Base-by-base conservation (phyloP, 1,140 invertebrate species). In the Arion vulgaris region DNA sequence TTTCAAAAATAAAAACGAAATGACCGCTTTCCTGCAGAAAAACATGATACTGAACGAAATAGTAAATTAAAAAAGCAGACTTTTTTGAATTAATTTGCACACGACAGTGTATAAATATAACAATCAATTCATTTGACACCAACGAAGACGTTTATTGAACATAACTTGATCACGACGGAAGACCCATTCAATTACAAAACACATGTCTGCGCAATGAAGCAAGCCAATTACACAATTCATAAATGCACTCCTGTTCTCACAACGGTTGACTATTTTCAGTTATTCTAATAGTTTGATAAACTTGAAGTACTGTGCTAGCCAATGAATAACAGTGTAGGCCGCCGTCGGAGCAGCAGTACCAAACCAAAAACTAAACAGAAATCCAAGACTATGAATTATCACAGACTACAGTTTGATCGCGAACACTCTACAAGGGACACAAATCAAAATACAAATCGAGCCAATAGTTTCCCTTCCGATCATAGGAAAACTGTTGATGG, bases 321-420 rank as follows among this genome's bases (percentile, higher is more conserved):
- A 66, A 66, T 66, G 62, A 66, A 66, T 34, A 66, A 66, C 62
- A 34, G 28, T 17, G 28, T 34, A 32, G 62, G 32, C 5, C n/a
- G 28, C 62, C 62, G 19, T 17, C 28, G 62, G 32, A 32, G 62
- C 28, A 66, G 62, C n/a, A 66, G 17, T 32, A 66, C n/a, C 11
- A 66, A 66, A 66, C 11, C 62, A 32, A 66, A 66, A 32, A 2
- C 62, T 7, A 66, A 66, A 28, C n/a, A 66, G 62, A 66, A 32
- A 28, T 32, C 62, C 4, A 66, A 66, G 62, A 34, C 62, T 5
- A 66, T 66, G 62, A 66, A 66, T 23, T 66, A 66, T 66, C 62
- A 66, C 28, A 66, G 62, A 66, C n/a, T 66, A 28, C 62, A 66
- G 62, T 66, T 66, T 66, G 62, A 66, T 32, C 53, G 5, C n/a